Evolutionary conservation across 2,888 invertebrate species (phyloP).

Genomic region (Tiphia femorata): DNA sequence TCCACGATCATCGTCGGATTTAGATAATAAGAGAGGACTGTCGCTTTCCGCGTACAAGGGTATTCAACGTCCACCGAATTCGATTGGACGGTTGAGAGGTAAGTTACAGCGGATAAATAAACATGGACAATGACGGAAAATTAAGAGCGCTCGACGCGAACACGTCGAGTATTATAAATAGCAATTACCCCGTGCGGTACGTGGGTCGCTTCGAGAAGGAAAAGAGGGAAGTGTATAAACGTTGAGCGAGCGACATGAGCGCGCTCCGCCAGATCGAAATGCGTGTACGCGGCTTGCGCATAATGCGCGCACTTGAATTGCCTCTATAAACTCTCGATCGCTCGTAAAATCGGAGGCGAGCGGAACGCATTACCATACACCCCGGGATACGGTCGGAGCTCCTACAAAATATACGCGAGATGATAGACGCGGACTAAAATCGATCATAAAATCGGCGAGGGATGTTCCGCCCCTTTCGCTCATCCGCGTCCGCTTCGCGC

Average conservation of each 20-base stretch:
- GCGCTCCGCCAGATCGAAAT: neutral
- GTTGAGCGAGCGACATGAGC: neutral
- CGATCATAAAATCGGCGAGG: constrained; percentile 18
- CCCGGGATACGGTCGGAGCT: neutral
- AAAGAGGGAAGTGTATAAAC: neutral
- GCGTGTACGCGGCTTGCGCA: neutral
- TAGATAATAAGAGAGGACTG: too few relatives aligned
- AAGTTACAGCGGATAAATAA: too few relatives aligned
- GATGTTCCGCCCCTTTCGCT: neutral
- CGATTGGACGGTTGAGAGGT: too few relatives aligned
- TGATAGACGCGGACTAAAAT: constrained; percentile 16
- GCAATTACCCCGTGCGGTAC: too few relatives aligned
- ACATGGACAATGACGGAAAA: too few relatives aligned
- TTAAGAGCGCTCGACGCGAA: too few relatives aligned
- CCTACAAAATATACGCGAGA: constrained; percentile 6
- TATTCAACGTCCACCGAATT: too few relatives aligned
- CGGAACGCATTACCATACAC: constrained; percentile 2
- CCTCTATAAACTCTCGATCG: constrained; percentile 1
- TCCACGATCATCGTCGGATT: too few relatives aligned
- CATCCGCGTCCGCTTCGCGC: too few relatives aligned
- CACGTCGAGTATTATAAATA: too few relatives aligned
- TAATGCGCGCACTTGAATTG: neutral
- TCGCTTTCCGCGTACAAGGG: too few relatives aligned
- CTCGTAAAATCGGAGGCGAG: constrained; percentile 4
- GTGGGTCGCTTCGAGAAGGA: neutral